phyloP scores from a whole-genome alignment of 2,113 vertebrate species.

The mouse (Mus musculus) region GRCm39 chr2:112484501-112485000 shows the following conservation, averaged over 20 bases:
- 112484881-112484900: slow-evolving; percentile 82
- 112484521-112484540: slow-evolving; percentile 75
- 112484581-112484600: slow-evolving; percentile 76
- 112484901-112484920: slow-evolving; percentile 67
- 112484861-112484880: slow-evolving; percentile 91
- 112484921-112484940: slow-evolving; percentile 74
- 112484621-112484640: slow-evolving; percentile 72
- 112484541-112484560: slow-evolving; percentile 82
- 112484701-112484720: slow-evolving; percentile 60
- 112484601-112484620: slow-evolving; percentile 73
- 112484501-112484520: slow-evolving; percentile 80
- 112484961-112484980: not conserved
- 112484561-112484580: slow-evolving; percentile 82
- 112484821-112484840: slow-evolving; percentile 97
- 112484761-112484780: slow-evolving; percentile 83
- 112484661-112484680: slow-evolving; percentile 62
- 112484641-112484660: slow-evolving; percentile 71
- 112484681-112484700: slow-evolving; percentile 54
- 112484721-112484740: slow-evolving; percentile 70
- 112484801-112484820: slow-evolving; percentile 99
- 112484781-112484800: slow-evolving; percentile 98
- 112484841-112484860: slow-evolving; percentile 97
- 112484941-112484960: slow-evolving; percentile 67
- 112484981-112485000: slow-evolving; percentile 16
- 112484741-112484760: slow-evolving; percentile 77